Percentiles rank a stretch among this genome's conserved stretches.
phyloP scores from a whole-genome alignment of 2,113 vertebrate genomes.

The Bubalus kerabau region DNA sequence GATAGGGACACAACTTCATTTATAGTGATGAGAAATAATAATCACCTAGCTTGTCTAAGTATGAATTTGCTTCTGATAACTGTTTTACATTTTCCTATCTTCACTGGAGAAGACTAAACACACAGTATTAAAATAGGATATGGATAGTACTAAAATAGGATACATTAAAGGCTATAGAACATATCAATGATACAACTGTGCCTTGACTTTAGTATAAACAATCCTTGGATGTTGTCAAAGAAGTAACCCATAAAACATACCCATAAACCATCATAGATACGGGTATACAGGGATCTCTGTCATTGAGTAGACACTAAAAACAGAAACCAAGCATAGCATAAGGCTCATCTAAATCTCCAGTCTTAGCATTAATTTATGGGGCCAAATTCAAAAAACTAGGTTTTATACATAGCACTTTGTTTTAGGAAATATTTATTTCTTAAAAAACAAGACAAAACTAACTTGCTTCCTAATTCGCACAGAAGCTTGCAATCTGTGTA shows the following conservation, averaged over 20 bases:
- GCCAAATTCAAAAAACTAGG: neutral
- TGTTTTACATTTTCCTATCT: neutral
- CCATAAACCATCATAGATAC: neutral
- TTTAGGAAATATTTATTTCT: neutral
- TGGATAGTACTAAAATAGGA: neutral
- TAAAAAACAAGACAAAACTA: neutral
- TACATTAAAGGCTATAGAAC: neutral
- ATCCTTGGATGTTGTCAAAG: neutral
- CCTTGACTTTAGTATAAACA: neutral
- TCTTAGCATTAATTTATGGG: neutral
- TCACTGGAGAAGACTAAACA: neutral
- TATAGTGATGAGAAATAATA: slow-evolving; percentile 5
- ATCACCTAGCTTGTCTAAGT: neutral
- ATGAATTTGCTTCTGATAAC: neutral
- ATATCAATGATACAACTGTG: neutral
- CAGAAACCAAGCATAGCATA: neutral
- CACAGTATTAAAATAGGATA: slow-evolving; percentile 12
- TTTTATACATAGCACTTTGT: neutral
- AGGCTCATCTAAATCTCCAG: neutral
- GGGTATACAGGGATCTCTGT: neutral
- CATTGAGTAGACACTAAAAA: neutral
- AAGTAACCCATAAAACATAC: neutral
- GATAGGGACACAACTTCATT: neutral
- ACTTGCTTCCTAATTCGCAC: neutral
- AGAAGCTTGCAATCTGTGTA: neutral